phyloP scores from a whole-genome alignment of 1,140 invertebrate species.

The Potamilus streckersoni region DNA sequence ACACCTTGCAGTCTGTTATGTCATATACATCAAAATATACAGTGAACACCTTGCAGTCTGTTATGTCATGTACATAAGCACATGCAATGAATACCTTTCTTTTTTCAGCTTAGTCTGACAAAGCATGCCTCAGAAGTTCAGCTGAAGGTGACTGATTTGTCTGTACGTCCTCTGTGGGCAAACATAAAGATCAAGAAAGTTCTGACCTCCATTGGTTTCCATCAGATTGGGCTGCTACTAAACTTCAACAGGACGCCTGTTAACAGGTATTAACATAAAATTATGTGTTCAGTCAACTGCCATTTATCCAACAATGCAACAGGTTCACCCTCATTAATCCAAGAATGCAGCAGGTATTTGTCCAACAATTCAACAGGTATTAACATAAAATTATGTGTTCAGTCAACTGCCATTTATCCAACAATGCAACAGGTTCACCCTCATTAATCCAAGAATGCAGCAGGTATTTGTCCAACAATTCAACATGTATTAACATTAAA shows the following conservation, averaged over 20 bases:
- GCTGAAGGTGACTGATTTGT: conserved; percentile 62
- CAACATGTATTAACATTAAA: too few relatives aligned
- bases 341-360: conserved; percentile 9
- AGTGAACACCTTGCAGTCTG: background rate
- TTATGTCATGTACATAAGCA: too few relatives aligned
- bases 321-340: too few relatives aligned
- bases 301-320: too few relatives aligned
- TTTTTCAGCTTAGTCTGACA: conserved; percentile 59
- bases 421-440: too few relatives aligned
- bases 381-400: too few relatives aligned
- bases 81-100: background rate
- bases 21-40: too few relatives aligned
- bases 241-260: conserved; percentile 54
- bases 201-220: conserved; percentile 52
- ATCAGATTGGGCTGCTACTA: conserved; percentile 61
- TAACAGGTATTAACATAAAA: conserved; percentile 42
- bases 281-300: too few relatives aligned
- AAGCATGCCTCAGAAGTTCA: conserved; percentile 65
- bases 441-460: too few relatives aligned
- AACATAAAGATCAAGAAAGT: conserved; percentile 48
- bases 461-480: conserved; percentile 6
- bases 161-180: conserved; percentile 60
- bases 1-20: too few relatives aligned
- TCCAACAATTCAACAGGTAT: conserved; percentile 59
- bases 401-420: too few relatives aligned